These are phyloP conservation scores for Caenorhabditis sp. DNA, from an alignment of 2,888 invertebrate species.

Conservation along the genomic window DNA sequence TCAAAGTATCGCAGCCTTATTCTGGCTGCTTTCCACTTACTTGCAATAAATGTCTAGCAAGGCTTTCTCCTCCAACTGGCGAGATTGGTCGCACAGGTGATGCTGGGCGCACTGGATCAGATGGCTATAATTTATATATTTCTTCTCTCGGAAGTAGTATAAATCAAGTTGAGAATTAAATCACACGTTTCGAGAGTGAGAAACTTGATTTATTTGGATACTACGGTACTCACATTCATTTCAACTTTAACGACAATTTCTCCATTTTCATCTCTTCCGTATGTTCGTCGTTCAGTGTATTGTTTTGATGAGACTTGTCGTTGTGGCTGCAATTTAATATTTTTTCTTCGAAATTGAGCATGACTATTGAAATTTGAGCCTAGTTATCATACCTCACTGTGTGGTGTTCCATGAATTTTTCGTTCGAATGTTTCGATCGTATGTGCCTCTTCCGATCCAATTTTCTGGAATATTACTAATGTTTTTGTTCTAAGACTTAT, in stretches of 20 bases:
- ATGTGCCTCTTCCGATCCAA: slow-evolving; percentile 66
- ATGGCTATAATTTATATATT: slow-evolving; percentile 45
- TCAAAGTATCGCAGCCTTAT: no score
- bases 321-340: slow-evolving; percentile 56
- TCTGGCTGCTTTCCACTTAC: slow-evolving; percentile 12
- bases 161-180: no score
- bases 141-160: not conserved
- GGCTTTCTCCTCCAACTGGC: slow-evolving; percentile 43
- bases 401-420: slow-evolving; percentile 59
- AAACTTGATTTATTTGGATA: not conserved
- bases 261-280: slow-evolving; percentile 67
- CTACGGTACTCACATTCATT: slow-evolving; percentile 51
- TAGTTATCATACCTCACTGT: slow-evolving; percentile 60
- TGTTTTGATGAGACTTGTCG: slow-evolving; percentile 62
- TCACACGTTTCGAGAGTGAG: no score
- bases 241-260: slow-evolving; percentile 68
- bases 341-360: not conserved
- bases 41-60: slow-evolving; percentile 33
- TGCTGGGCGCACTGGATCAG: slow-evolving; percentile 65
- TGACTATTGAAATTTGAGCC: not conserved
- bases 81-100: slow-evolving; percentile 60
- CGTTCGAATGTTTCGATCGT: slow-evolving; percentile 64
- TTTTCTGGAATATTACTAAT: slow-evolving; percentile 51
- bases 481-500: not conserved
- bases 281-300: slow-evolving; percentile 66